Base-by-base conservation (phyloP, 1,140 invertebrate genomes). In the Rhagoletis zephyria region DNA sequence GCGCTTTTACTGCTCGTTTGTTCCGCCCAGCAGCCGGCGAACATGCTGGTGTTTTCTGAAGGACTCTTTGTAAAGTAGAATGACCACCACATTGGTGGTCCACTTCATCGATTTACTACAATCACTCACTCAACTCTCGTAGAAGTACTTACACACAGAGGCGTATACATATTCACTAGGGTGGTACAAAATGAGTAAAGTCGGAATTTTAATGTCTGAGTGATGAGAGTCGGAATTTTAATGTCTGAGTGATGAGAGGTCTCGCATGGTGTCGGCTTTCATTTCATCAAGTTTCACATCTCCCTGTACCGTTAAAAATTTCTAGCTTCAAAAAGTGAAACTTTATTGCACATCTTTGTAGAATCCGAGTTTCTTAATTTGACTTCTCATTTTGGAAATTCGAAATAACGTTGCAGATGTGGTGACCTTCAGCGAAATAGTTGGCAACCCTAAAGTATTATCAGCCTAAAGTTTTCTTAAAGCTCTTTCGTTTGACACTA, bases 31-130 rank as follows among this genome's bases (percentile, higher is more conserved):
- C 51, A 40, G 9, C 30, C 30, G 30, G 30, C 30, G 30, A 67
- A 30, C 74, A n/a, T 45, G 74, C 14, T 81, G 74, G 19, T 81
- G 51, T 56, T 81, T 81, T 30, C 74, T 81, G 74, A 81, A 81
- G 74, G 74, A 81, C 74, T 56, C 74, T 81, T 81, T 12, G 48
- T 51, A 59, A 56, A 56, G 51, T 81, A 56, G 74, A 81, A 56
- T 81, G 74, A 56, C 74, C 74, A 56, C 74, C 45, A 59, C 74
- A 81, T 48, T 81, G 74, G 74, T 81, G 74, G 74, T 81, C 74
- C 74, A 81, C 74, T 81, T 81, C 74, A 81, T 81, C 74, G 74
- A 81, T 81, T 59, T 48, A 81, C 74, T 81, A 56, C 74, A 81
- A 81, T 81, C 74, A 81, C 74, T 81, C 74, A 81, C 48, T 81